Evolutionary conservation across 2,888 invertebrate species (phyloP), one percentile per base, ranked within the genome.

Genomic region (Pocota personata): DNA sequence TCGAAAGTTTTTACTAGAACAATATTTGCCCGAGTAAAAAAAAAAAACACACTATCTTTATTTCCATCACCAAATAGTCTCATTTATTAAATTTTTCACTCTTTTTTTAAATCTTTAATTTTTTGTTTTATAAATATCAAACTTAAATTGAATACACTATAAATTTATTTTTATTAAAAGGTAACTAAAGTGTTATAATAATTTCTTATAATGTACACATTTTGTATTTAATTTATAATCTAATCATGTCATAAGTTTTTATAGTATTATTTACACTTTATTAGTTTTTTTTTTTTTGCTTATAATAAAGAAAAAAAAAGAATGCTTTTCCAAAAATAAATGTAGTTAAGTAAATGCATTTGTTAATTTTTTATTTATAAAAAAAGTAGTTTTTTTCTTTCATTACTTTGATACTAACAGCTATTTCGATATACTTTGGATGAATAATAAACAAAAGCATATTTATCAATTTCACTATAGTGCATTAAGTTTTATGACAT

Each of bases 21-120:
- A 24, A 24, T 3, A 24, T 24, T 2, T 24, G 24, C 6, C 1
- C 12, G 10, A 4, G 12, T 4, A 10, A 40, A 50, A 19, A 27
- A n/a, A 5, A 60, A 24, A 27, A 8, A 6, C 50, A 19, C 2
- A 8, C 8, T 27, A 10, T 8, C 3, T 0, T 40, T 14, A 27
- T 55, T 32, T 21, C 21, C 12, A 24, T 43, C 52, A 6, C 21
- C 35, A 67, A 66, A 67, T 50, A 24, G 16, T 60, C 27, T 30
- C 12, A 19, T 82, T 82, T 82, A 82, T 76, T 82, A 67, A 69
- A 35, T 16, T 57, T 35, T 64, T 64, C n/a, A 55, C 27, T 35
- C 19, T 8, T 48, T n/a, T 30, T 30, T 14, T 35, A 16, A 24
- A 69, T 24, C 8, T 19, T 46, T 71, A 32, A 30, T 7, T 12